Percentiles rank a stretch among this genome's conserved stretches.
Evolutionary conservation across 2,888 invertebrate species (phyloP).

Genomic region (Chrysomela aeneicollis): DNA sequence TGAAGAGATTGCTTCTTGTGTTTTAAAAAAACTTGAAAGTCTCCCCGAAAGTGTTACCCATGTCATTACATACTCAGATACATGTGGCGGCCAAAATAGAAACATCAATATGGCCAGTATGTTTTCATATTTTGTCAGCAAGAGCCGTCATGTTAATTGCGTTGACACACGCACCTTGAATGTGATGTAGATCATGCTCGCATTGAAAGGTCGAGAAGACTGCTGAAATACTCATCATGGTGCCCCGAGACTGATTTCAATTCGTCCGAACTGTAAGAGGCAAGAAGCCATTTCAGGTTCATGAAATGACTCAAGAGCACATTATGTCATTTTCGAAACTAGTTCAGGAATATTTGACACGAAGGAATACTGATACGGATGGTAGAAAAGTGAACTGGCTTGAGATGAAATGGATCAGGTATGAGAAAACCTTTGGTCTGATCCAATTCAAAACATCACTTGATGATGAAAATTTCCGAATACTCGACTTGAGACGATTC

Average conservation of each 20-base stretch:
- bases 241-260: too few species aligned
- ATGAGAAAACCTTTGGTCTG: constrained; percentile 33
- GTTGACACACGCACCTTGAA: constrained; percentile 14
- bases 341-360: constrained; percentile 14
- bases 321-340: constrained; percentile 18
- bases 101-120: constrained; percentile 39
- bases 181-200: constrained; percentile 10
- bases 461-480: constrained; percentile 32
- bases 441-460: too few species aligned
- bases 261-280: neutral
- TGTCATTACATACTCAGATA: constrained; percentile 39
- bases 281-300: constrained; percentile 9
- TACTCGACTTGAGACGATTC: constrained; percentile 29
- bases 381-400: too few species aligned
- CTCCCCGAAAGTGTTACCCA: constrained; percentile 29
- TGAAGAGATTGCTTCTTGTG: constrained; percentile 25
- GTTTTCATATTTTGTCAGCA: constrained; percentile 29
- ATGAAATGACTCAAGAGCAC: constrained; percentile 11
- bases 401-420: constrained; percentile 33
- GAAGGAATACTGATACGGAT: constrained; percentile 26
- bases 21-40: constrained; percentile 35
- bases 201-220: too few species aligned
- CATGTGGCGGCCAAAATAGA: constrained; percentile 44
- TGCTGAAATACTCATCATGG: too few species aligned
- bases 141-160: neutral